Base-by-base conservation (phyloP, 92 coral and sea anemone genomes). In the Muricea muricata region DNA sequence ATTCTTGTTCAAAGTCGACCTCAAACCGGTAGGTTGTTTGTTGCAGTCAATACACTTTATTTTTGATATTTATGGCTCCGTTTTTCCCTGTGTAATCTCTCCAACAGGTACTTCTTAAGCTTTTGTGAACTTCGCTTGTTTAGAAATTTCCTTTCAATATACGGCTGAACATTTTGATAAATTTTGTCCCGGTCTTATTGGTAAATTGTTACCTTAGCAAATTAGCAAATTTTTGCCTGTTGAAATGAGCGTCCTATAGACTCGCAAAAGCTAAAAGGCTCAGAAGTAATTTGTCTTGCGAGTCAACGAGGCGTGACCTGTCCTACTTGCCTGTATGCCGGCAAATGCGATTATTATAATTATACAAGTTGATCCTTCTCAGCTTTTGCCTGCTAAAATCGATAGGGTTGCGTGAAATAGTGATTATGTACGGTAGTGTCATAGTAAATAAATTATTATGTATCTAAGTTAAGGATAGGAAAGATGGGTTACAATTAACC, bases 271-370 rank as follows among this genome's bases (percentile, higher is more conserved):
- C 42, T 6, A 32, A 20, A 63, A 10, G 37, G 30, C 7, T 63
- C 30, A 28, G 3, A 63, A 21, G 60, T 52, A 63, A 39, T 78
- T 78, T 33, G 83, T 32, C 23, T 58, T 17, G 29, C 37, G 83
- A 78, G 18, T 58, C 52, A 78, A 56, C 54, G 83, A 78, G 83
- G 83, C 83, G 83, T 78, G 83, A 78, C 80, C 65, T 2, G 8
- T 20, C 5, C 20, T 52, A 7, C 70, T 32, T 63, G 37, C n/a
- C 37, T 63, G 70, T 21, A 24, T 63, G 70, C n/a, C 70, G 20
- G 39, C 70, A 29, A 63, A 63, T 28, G 8, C 35, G 39, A 28
- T 63, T 28, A 48, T 48, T 12, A 42, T 42, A 8, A 48, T 48
- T 11, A 11, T 11, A 2, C 20, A 52, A 17, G 3, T 45, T 9